Conservation (phyloP, 2,797 vertebrate genomes). For the Chromis chromis region DNA sequence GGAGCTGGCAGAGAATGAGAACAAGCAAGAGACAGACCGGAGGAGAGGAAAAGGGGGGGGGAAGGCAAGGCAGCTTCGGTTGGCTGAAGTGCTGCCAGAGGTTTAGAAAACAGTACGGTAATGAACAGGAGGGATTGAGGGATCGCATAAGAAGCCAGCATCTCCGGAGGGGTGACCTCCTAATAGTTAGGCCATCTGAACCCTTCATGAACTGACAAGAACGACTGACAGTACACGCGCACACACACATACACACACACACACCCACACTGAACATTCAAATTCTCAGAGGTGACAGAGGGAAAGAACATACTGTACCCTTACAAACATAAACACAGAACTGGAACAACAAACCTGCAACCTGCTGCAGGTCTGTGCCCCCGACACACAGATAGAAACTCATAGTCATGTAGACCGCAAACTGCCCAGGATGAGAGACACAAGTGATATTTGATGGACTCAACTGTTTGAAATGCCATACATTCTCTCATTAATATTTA, state of each 20-base stretch:
- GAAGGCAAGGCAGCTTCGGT: slow-evolving; percentile 24
- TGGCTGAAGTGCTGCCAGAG: slow-evolving; percentile 61
- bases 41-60: slow-evolving; percentile 19
- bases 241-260: slow-evolving; percentile 10
- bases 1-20: slow-evolving; percentile 67
- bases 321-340: too few species aligned
- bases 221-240: slow-evolving; percentile 22
- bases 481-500: too few species aligned
- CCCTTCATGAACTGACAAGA: slow-evolving; percentile 42
- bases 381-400: too few species aligned
- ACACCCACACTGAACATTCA: slow-evolving; percentile 1
- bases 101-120: slow-evolving; percentile 66
- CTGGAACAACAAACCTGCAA: too few species aligned
- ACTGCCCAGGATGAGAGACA: too few species aligned
- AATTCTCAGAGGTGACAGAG: not conserved
- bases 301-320: slow-evolving; percentile 3
- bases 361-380: too few species aligned
- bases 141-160: slow-evolving; percentile 14
- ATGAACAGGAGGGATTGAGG: slow-evolving; percentile 63
- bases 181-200: slow-evolving; percentile 49
- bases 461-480: too few species aligned
- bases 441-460: too few species aligned
- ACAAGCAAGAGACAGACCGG: slow-evolving; percentile 39
- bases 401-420: too few species aligned
- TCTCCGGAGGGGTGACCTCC: slow-evolving; percentile 47